Conservation (phyloP, 2,797 vertebrate genomes). For the Tinamus major region DNA sequence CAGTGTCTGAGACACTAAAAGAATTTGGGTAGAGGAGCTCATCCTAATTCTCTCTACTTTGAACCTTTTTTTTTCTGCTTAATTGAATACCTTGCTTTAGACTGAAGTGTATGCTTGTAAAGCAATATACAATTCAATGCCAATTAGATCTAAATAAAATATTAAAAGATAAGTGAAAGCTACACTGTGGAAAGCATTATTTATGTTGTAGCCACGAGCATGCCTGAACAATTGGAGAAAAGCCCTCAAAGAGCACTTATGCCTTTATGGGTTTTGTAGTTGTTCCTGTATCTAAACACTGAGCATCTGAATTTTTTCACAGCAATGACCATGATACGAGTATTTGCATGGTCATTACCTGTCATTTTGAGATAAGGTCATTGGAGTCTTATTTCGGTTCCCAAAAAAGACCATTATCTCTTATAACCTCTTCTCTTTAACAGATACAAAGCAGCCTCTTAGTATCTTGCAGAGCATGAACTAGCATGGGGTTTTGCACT, state of each 20-base stretch:
- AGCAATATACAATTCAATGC: neutral
- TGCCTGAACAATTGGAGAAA: neutral
- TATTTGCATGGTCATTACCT: neutral
- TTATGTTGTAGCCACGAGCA: neutral
- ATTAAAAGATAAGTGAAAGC: neutral
- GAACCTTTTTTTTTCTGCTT: neutral
- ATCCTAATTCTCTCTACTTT: neutral
- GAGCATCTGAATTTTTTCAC: neutral
- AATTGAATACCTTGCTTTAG: neutral
- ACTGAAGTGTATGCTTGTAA: neutral
- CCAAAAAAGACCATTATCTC: neutral
- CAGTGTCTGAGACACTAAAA: neutral
- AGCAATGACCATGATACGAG: neutral
- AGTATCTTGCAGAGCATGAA: neutral
- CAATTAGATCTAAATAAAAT: neutral
- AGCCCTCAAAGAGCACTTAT: neutral
- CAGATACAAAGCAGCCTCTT: neutral
- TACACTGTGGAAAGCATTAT: neutral
- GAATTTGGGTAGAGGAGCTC: neutral
- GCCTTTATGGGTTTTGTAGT: neutral
- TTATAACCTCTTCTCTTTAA: neutral
- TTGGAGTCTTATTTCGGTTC: neutral
- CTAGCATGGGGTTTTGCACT: no score
- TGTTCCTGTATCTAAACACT: neutral
- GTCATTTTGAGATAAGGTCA: neutral